A percentile compares a stretch with the other conserved stretches of the same genome.
These are phyloP conservation scores for Leuctra nigra DNA, from an alignment of 2,888 invertebrate species.

Conservation along the genomic window DNA sequence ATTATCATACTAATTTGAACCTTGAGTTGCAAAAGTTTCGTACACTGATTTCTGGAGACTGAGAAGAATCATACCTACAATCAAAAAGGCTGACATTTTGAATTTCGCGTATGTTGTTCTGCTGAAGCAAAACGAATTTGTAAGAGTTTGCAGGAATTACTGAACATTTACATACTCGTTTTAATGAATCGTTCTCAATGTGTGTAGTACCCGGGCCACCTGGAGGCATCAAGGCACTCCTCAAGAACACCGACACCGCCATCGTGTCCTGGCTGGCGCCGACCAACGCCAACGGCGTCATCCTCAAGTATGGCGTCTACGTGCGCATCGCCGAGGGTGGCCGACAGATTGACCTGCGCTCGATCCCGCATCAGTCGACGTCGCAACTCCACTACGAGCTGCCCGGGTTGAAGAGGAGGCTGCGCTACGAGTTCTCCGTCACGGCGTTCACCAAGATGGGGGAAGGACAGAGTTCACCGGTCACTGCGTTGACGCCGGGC, in stretches of 20 bases:
- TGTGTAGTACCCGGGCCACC: conserved; percentile 43
- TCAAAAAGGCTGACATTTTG: too few relatives aligned
- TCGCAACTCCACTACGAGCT: conserved; percentile 43
- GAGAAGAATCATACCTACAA: too few relatives aligned
- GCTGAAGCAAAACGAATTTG: too few relatives aligned
- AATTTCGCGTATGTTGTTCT: too few relatives aligned
- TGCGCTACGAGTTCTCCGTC: conserved; percentile 48
- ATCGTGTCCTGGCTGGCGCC: conserved; percentile 46
- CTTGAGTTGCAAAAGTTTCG: too few relatives aligned
- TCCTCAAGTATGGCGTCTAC: conserved; percentile 40
- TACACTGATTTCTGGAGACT: too few relatives aligned
- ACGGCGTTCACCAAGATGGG: conserved; percentile 41
- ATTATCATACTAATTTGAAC: too few relatives aligned
- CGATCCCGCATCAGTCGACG: conserved; percentile 23
- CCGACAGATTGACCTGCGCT: conserved; percentile 24
- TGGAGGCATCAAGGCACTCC: conserved; percentile 42
- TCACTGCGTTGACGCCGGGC: conserved; percentile 46
- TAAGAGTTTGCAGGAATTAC: too few relatives aligned
- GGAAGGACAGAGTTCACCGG: conserved; percentile 37
- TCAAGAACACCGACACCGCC: conserved; percentile 40
- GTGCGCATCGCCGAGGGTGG: conserved; percentile 28
- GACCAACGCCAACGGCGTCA: conserved; percentile 40
- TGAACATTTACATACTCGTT: too few relatives aligned
- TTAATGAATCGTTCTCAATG: too few relatives aligned
- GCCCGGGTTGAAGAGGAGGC: conserved; percentile 45